Evolutionary conservation across 1,140 invertebrate genomes (phyloP).

Genomic region (Holotrichia oblita): DNA sequence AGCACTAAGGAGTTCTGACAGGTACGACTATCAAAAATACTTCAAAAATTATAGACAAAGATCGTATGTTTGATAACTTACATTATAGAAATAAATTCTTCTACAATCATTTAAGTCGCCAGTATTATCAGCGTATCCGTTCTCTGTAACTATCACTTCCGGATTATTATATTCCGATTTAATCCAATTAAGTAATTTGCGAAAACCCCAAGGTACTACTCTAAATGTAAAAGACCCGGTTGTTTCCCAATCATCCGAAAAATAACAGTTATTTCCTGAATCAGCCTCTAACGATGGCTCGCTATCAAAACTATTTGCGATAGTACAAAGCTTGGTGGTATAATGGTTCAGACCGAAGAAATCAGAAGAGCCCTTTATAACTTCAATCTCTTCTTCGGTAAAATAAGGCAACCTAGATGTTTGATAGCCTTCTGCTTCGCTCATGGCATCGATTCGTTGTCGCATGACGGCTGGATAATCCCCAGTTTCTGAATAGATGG

Average conservation of each 20-base stretch:
- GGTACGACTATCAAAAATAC: conserved; percentile 63
- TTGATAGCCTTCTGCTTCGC: conserved; percentile 61
- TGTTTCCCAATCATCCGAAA: not conserved
- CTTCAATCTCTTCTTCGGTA: conserved; percentile 63
- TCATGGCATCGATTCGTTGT: conserved; percentile 64
- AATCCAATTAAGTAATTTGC: conserved; percentile 66
- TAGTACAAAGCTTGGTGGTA: conserved; percentile 58
- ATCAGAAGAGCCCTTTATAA: conserved; percentile 63
- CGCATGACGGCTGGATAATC: conserved; percentile 70
- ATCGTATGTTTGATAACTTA: not conserved
- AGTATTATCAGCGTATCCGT: conserved; percentile 64
- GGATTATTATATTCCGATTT: conserved; percentile 64
- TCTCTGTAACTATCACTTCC: conserved; percentile 68
- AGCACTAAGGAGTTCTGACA: conserved; percentile 71
- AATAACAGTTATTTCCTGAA: too few relatives aligned
- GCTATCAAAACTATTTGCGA: too few relatives aligned
- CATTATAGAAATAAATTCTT: conserved; percentile 63
- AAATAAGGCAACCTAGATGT: conserved; percentile 69
- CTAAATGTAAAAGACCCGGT: not conserved
- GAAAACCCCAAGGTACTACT: conserved; percentile 63
- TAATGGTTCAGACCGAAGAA: conserved; percentile 66
- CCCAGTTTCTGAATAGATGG: conserved; percentile 67
- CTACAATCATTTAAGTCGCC: conserved; percentile 62
- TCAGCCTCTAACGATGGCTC: too few relatives aligned
- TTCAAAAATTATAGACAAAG: conserved; percentile 1